A percentile compares a stretch with the other conserved stretches of the same genome.
phyloP scores from a whole-genome alignment of 1,140 invertebrate genomes.

The Hestina assimilis region DNA sequence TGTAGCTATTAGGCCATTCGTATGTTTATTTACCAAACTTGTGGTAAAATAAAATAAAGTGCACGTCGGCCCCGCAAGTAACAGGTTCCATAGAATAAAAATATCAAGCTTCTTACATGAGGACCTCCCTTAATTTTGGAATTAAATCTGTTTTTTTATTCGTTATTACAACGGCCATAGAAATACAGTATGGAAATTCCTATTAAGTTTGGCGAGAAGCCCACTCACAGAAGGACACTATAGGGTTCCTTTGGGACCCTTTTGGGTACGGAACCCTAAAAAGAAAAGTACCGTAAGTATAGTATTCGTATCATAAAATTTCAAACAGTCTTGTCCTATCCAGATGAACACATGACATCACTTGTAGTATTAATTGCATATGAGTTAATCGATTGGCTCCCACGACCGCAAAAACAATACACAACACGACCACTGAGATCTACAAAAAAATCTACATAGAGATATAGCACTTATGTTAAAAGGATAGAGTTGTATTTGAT shows the following conservation, averaged over 20 bases:
- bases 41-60: too few species aligned
- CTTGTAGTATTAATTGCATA: conserved; percentile 60
- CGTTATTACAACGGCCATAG: too few species aligned
- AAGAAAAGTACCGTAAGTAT: not conserved
- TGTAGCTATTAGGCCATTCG: too few species aligned
- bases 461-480: not conserved
- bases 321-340: conserved; percentile 19
- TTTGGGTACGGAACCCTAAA: not conserved
- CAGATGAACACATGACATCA: conserved; percentile 53
- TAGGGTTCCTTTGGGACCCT: not conserved
- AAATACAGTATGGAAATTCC: too few species aligned
- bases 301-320: conserved; percentile 1
- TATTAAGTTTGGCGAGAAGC: too few species aligned
- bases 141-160: too few species aligned
- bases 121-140: too few species aligned
- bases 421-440: conserved; percentile 28
- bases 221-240: too few species aligned
- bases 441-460: not conserved
- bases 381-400: conserved; percentile 64
- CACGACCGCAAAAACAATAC: conserved; percentile 38
- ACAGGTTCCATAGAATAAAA: too few species aligned
- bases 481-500: conserved; percentile 13
- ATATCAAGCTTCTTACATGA: too few species aligned
- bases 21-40: too few species aligned
- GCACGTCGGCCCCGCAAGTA: too few species aligned